Conservation (phyloP, 2,113 vertebrate genomes). For the Pipra filicauda region DNA sequence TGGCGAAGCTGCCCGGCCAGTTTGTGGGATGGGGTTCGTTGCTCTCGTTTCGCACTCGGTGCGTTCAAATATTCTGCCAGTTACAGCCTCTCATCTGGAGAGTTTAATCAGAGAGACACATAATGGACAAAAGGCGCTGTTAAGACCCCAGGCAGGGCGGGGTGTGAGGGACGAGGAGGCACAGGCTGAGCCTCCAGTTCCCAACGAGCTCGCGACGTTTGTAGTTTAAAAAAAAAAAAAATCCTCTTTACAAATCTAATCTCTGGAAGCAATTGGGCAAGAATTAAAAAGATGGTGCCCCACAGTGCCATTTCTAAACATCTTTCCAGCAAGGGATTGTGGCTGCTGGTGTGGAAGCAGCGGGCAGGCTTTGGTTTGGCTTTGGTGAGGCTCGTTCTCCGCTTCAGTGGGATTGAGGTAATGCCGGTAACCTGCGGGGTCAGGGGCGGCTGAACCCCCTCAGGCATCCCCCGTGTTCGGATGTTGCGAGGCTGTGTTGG, state of each 20-base stretch:
- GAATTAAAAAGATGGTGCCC: neutral
- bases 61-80: rapidly evolving
- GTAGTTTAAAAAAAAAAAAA: neutral
- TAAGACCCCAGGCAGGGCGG: neutral
- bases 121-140: neutral
- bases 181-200: neutral
- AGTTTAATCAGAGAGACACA: neutral
- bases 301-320: slow-evolving; percentile 13
- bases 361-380: neutral
- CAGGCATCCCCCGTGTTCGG: rapidly evolving
- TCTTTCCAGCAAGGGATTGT: neutral
- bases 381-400: rapidly evolving
- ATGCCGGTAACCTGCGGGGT: neutral
- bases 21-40: neutral
- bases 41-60: neutral
- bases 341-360: neutral
- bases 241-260: neutral
- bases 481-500: neutral
- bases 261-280: neutral
- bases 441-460: neutral
- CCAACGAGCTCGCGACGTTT: neutral
- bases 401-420: neutral
- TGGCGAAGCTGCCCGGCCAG: neutral
- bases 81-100: neutral
- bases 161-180: neutral